phyloP scores from a whole-genome alignment of 2,888 invertebrate species.

The Apamea monoglypha region DNA sequence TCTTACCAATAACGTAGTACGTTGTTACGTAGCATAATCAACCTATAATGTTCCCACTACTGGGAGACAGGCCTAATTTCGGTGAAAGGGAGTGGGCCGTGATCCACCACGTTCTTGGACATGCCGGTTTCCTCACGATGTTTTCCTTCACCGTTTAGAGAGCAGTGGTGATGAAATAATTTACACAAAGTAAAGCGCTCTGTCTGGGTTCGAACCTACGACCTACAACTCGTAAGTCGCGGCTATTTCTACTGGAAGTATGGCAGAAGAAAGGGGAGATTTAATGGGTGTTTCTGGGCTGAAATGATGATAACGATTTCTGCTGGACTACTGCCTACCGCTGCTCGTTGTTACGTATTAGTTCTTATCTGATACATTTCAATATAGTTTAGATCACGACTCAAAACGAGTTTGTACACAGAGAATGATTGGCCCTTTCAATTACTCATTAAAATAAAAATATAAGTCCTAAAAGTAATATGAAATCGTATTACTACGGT shows the following conservation, averaged over 20 bases:
- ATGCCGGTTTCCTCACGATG: too few species aligned
- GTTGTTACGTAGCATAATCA: too few species aligned
- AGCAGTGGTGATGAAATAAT: neutral
- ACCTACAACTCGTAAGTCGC: neutral
- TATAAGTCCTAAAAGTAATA: conserved; percentile 21
- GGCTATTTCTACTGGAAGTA: neutral
- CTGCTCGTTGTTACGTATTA: neutral
- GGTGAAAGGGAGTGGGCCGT: neutral
- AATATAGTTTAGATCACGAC: neutral
- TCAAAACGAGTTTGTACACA: neutral
- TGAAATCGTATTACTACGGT: conserved; percentile 34
- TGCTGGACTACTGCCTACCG: too few species aligned
- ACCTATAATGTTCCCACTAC: too few species aligned
- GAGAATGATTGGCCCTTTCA: neutral
- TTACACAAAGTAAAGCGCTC: neutral
- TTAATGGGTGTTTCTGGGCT: too few species aligned
- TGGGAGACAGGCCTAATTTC: too few species aligned
- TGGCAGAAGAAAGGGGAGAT: too few species aligned
- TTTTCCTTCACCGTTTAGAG: too few species aligned
- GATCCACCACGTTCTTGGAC: too few species aligned
- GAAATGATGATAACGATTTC: too few species aligned
- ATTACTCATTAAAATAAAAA: conserved; percentile 28
- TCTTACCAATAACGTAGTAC: neutral
- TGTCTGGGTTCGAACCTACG: neutral
- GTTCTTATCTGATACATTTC: neutral